Evolutionary conservation across 2,888 invertebrate genomes (phyloP), one percentile per base, ranked within the genome.

Genomic region (Drosophila picticornis): DNA sequence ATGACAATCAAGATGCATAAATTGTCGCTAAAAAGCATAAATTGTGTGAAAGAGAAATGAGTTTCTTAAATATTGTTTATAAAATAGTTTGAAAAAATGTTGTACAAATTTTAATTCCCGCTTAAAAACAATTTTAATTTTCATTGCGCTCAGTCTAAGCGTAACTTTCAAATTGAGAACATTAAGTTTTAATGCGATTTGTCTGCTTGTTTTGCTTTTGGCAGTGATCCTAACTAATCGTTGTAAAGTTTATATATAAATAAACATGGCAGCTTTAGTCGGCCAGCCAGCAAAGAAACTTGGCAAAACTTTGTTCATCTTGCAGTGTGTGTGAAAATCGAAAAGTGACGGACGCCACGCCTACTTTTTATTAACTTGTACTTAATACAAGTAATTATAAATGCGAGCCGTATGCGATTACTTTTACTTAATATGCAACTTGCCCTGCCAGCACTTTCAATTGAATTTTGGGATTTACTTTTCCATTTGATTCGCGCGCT

Each of bases 331-430:
- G 36, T 48, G 32, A 55, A 80, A 59, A 59, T 57, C 55, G 31
- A 51, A 38, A 51, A 57, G 5, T 7, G 27, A 46, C 9, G 34
- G 27, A 52, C 46, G 38, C 62, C 32, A n/a, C 46, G 16, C 16
- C 36, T 57, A 66, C 48, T 72, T 55, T 75, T 19, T 13, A 25
- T 71, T 56, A 13, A n/a, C 6, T 19, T 36, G 16, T 10, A 55
- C 70, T 68, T 71, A 62, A 68, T 80, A 56, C 65, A 75, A 80
- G 67, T 65, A 80, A 78, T 78, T 78, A 80, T 58, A 80, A 75
- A 51, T 71, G 75, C 46, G 27, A 9, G 31, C 46, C 34, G 58
- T 9, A 46, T 50, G 53, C 60, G 50, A 60, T 71, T 57, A 71
- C 31, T 58, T 38, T 7, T 31, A n/a, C 36, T 51, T 52, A 9